A percentile compares a stretch with the other conserved stretches of the same genome.
Conservation (phyloP, 2,113 vertebrate genomes). For the Piprites chloris region DNA sequence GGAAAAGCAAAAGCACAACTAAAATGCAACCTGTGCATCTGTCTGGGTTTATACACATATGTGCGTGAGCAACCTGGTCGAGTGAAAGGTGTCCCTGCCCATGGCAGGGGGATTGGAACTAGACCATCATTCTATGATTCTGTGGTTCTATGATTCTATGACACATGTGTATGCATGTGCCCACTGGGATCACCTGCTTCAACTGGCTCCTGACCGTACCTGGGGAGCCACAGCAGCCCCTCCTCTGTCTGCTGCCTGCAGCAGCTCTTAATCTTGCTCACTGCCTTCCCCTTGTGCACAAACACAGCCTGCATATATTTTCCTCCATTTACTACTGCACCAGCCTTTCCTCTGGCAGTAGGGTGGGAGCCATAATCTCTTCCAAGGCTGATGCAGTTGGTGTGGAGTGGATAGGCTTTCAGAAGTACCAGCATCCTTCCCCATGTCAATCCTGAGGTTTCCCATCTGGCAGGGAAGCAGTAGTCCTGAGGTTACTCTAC, state of each 20-base stretch:
- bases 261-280: background rate
- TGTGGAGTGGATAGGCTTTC: background rate
- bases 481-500: background rate
- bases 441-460: background rate
- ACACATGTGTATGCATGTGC: fast-evolving
- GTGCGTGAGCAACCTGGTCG: background rate
- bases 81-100: background rate
- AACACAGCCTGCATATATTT: background rate
- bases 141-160: background rate
- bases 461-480: background rate
- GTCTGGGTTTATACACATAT: background rate
- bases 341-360: background rate
- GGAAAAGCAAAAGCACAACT: background rate
- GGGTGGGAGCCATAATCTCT: background rate
- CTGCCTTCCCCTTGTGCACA: background rate
- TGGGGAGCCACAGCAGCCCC: fast-evolving
- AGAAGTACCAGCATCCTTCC: background rate
- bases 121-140: background rate
- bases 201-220: background rate
- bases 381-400: background rate
- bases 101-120: fast-evolving
- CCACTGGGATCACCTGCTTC: background rate
- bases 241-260: background rate
- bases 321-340: background rate
- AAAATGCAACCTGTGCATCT: background rate